Base-by-base conservation (phyloP, 2,113 vertebrate species). In the Aspidoscelis tigris region DNA sequence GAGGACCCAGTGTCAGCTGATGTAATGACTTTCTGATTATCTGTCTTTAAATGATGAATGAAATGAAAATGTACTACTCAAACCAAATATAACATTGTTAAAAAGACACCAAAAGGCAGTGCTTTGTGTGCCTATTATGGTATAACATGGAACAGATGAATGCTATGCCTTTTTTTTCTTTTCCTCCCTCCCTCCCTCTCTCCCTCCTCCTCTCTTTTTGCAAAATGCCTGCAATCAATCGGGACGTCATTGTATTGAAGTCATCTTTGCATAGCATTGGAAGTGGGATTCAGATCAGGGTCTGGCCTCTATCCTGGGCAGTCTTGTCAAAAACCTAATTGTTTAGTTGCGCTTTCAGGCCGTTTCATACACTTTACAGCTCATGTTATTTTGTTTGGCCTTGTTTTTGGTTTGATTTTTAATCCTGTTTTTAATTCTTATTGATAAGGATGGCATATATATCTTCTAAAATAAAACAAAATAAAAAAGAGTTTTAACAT, bases 11-110 rank as follows among this genome's bases (percentile, higher is more conserved):
- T 97, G 96, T 97, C 95, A 96, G 98, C 97, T 96, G 91, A 94
- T 96, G 96, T 98, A 99, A 99, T 98, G 98, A 98, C 98, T 97
- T 98, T 98, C 97, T 98, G 97, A 98, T 99, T 98, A 98, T 98
- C 98, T 98, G 96, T 97, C 96, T 96, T 97, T 97, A 98, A 98
- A 98, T 99, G 98, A 98, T 98, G 97, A 98, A 98, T 99, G 97
- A 97, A 98, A 98, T 95, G 96, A 97, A 97, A 97, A 96, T 96
- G 96, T 96, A 97, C 96, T 93, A 87, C 95, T 96, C 94, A 93
- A 93, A 94, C 89, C 92, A 94, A 93, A 93, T 88, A 90, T 88
- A 93, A 93, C 93, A 93, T 92, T 91, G 93, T 93, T 94, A 93
- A 90, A 93, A 90, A 92, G 94, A 95, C 91, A 93, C 94, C 93